A percentile compares a stretch with the other conserved stretches of the same genome.
Evolutionary conservation across 2,113 vertebrate genomes (phyloP).

Genomic region (Paradoxurus hermaphroditus): DNA sequence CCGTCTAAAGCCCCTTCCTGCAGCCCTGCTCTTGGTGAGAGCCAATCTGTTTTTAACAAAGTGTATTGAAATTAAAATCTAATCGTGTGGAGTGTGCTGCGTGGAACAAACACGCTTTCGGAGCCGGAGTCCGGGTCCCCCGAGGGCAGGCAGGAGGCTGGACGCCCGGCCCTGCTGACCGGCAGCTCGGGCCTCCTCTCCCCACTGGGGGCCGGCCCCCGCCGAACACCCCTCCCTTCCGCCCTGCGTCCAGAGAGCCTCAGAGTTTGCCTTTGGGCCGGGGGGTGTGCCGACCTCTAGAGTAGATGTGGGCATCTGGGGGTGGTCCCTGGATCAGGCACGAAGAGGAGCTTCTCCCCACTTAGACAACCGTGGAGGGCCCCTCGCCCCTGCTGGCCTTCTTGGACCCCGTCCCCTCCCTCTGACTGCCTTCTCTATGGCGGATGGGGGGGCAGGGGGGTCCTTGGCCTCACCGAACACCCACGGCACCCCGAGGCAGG

Average conservation of each 20-base stretch:
- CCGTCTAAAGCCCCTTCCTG: slow-evolving; percentile 77
- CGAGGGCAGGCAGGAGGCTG: neutral
- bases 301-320: neutral
- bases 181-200: neutral
- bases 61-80: slow-evolving; percentile 75
- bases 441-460: neutral
- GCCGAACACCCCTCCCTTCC: rapidly evolving
- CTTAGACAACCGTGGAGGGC: neutral
- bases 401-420: neutral
- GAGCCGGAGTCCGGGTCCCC: neutral
- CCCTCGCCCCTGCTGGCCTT: too few species aligned
- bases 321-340: neutral
- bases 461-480: neutral
- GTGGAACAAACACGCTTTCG: slow-evolving; percentile 50
- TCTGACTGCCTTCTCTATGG: neutral
- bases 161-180: neutral
- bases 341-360: neutral
- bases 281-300: rapidly evolving
- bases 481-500: neutral
- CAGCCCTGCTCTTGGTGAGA: slow-evolving; percentile 65
- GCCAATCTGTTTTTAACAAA: slow-evolving; percentile 72
- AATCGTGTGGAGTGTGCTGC: slow-evolving; percentile 61
- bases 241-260: neutral
- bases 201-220: neutral
- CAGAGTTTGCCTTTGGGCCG: neutral